These are phyloP conservation scores for Rutpela maculata DNA, from an alignment of 2,888 invertebrate genomes.

Conservation along the genomic window DNA sequence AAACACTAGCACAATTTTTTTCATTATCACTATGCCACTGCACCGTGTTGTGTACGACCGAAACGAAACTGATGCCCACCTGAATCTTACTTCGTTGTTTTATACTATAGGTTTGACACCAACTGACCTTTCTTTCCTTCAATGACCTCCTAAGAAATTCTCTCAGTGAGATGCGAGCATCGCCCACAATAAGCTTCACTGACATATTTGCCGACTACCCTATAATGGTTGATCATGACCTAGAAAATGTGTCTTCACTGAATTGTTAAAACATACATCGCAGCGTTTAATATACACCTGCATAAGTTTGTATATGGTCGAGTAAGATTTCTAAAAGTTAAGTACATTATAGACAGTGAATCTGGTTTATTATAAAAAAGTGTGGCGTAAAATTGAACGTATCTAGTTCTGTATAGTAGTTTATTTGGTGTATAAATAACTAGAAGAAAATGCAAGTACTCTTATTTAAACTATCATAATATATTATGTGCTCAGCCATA, in stretches of 20 bases:
- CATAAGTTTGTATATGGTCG: neutral
- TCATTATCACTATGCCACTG: conserved; percentile 62
- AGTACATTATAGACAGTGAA: conserved; percentile 59
- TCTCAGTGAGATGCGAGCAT: conserved; percentile 57
- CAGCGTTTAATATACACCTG: conserved; percentile 45
- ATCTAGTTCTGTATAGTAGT: neutral
- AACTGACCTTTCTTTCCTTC: conserved; percentile 70
- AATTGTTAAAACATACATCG: conserved; percentile 38
- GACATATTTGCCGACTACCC: conserved; percentile 72
- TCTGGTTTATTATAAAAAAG: conserved; percentile 53
- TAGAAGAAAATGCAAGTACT: conserved; percentile 3
- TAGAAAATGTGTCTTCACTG: conserved; percentile 64
- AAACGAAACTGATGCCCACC: conserved; percentile 69
- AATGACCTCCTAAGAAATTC: conserved; percentile 68
- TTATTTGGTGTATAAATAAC: neutral
- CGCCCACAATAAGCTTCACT: conserved; percentile 64
- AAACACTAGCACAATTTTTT: conserved; percentile 69
- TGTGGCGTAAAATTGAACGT: conserved; percentile 36
- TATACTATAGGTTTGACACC: conserved; percentile 67
- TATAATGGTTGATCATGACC: conserved; percentile 70
- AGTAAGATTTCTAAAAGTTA: conserved; percentile 18
- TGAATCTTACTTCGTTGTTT: conserved; percentile 67
- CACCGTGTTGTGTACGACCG: conserved; percentile 61
- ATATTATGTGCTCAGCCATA: neutral
- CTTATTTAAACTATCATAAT: neutral